Evolutionary conservation across 2,888 invertebrate species (phyloP).

Genomic region (Parnassius glacialis): DNA sequence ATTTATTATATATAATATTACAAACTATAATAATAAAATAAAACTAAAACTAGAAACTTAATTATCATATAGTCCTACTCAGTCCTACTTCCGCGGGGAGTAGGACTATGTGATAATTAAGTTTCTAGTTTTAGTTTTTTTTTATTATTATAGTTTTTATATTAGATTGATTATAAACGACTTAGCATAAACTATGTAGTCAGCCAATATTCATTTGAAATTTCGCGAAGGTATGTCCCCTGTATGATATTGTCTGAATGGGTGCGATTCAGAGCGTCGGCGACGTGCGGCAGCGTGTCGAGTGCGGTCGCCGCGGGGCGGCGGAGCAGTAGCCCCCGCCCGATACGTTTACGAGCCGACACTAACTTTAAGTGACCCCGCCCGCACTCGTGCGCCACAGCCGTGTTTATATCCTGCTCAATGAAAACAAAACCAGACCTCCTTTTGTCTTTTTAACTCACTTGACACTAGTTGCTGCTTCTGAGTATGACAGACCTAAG

Average conservation of each 20-base stretch:
- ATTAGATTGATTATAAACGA: no score
- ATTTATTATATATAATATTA: no score
- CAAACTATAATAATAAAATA: no score
- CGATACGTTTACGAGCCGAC: slow-evolving; percentile 79
- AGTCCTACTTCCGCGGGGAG: no score
- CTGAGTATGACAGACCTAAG: background rate
- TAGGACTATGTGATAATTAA: no score
- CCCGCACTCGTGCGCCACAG: slow-evolving; percentile 64
- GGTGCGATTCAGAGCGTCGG: slow-evolving; percentile 76
- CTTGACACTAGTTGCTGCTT: slow-evolving; percentile 18
- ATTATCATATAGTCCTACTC: no score
- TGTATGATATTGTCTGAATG: slow-evolving; percentile 57
- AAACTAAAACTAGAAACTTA: no score
- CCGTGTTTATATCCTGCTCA: slow-evolving; percentile 71
- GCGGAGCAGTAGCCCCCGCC: slow-evolving; percentile 45
- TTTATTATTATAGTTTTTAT: no score
- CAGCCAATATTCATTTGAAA: slow-evolving; percentile 5
- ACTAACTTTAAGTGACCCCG: slow-evolving; percentile 75
- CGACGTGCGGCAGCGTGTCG: slow-evolving; percentile 76
- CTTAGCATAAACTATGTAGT: slow-evolving; percentile 31
- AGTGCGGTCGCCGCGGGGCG: slow-evolving; percentile 79
- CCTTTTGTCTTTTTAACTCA: slow-evolving; percentile 19
- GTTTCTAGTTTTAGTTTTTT: no score
- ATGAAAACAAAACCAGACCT: slow-evolving; percentile 58
- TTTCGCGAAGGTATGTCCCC: slow-evolving; percentile 40